phyloP scores from a whole-genome alignment of 2,113 vertebrate genomes.

The Trachemys scripta region DNA sequence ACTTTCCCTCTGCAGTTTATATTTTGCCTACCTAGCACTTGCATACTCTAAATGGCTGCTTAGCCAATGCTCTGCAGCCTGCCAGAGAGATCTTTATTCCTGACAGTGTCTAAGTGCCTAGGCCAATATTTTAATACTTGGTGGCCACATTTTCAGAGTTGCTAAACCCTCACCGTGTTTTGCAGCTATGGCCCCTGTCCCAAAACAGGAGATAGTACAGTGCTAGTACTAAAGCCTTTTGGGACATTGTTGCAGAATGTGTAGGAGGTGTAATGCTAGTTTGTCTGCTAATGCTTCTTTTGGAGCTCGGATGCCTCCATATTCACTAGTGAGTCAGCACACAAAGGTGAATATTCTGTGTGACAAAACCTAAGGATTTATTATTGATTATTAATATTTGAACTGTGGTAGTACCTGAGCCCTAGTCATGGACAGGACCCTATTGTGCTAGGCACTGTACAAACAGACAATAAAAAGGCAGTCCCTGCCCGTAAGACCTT shows the following conservation, averaged over 20 bases:
- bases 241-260: background rate
- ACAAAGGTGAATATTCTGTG: background rate
- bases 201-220: background rate
- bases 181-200: background rate
- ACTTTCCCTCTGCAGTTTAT: background rate
- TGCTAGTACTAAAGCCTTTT: background rate
- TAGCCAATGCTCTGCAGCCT: background rate
- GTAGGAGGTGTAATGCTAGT: background rate
- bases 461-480: background rate
- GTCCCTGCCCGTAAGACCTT: background rate
- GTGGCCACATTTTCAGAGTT: background rate
- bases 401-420: accelerated
- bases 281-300: background rate
- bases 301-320: background rate
- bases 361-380: background rate
- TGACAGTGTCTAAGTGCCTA: background rate
- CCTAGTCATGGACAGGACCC: background rate
- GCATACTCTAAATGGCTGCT: background rate
- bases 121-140: background rate
- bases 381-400: accelerated
- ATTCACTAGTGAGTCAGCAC: background rate
- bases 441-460: accelerated
- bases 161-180: background rate
- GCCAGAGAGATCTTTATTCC: background rate
- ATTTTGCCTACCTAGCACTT: background rate